Percentiles rank a stretch among this genome's conserved stretches.
phyloP scores from a whole-genome alignment of 2,113 vertebrate species.

The Prinia subflava region DNA sequence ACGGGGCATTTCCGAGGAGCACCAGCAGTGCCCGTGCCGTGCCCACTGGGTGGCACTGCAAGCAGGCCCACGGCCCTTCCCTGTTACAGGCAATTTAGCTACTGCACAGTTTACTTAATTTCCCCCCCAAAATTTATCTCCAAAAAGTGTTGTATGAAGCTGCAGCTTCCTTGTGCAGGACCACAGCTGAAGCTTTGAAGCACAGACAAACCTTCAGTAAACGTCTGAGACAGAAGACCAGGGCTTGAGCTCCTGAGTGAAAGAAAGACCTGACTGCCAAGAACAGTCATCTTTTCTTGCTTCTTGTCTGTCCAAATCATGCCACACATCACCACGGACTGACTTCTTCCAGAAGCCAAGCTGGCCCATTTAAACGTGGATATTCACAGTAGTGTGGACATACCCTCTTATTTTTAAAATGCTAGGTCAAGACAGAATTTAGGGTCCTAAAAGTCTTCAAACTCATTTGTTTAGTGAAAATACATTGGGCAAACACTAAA shows the following conservation, averaged over 20 bases:
- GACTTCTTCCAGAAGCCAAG: neutral
- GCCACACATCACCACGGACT: accelerated
- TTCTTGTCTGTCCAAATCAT: neutral
- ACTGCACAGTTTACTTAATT: neutral
- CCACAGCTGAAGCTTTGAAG: neutral
- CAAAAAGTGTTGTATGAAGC: neutral
- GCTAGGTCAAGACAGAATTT: neutral
- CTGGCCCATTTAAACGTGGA: neutral
- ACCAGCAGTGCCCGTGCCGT: neutral
- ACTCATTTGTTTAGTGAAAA: accelerated
- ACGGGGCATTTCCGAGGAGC: neutral
- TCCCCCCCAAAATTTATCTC: neutral
- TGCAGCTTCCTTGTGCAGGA: neutral
- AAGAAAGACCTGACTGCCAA: neutral
- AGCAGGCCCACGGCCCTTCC: neutral
- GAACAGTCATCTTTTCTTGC: neutral
- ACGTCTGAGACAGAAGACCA: neutral
- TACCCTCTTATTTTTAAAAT: neutral
- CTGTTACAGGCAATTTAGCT: no score
- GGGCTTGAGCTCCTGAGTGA: neutral
- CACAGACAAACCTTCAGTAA: neutral
- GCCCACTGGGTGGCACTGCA: conserved; percentile 66
- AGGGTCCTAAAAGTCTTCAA: neutral
- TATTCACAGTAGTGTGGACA: neutral
- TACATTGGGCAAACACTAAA: neutral